These are phyloP conservation scores for Andrena bucephala DNA, from an alignment of 2,888 invertebrate genomes.

Conservation along the genomic window DNA sequence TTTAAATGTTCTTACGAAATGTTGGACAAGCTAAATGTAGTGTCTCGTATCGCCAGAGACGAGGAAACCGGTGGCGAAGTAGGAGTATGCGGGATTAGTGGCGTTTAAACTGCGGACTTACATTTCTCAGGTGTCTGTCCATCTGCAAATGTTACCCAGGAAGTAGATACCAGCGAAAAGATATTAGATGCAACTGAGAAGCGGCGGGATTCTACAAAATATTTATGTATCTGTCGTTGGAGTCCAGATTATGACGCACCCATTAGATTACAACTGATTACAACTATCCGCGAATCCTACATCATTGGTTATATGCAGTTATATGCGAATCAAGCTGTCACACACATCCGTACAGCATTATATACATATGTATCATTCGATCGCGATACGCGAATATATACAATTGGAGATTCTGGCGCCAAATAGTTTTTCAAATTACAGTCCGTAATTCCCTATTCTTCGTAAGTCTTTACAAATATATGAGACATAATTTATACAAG, in stretches of 20 bases:
- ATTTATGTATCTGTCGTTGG: slow-evolving; percentile 10
- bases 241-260: slow-evolving; percentile 22
- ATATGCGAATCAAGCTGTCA: not conserved
- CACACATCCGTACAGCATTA: not conserved
- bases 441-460: too few species aligned
- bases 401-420: too few species aligned
- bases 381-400: too few species aligned
- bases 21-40: slow-evolving; percentile 25
- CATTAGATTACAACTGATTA: slow-evolving; percentile 3
- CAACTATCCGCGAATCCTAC: slow-evolving; percentile 7
- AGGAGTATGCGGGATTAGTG: not conserved
- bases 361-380: too few species aligned
- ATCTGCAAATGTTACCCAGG: slow-evolving; percentile 27
- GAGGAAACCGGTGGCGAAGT: not conserved
- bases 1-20: slow-evolving; percentile 64
- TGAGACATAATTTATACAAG: too few species aligned
- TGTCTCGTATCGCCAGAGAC: slow-evolving; percentile 19
- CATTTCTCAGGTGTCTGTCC: slow-evolving; percentile 12
- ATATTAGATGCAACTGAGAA: not conserved
- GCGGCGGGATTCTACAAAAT: not conserved
- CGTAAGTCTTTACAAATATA: too few species aligned
- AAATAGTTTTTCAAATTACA: too few species aligned
- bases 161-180: not conserved
- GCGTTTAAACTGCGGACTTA: slow-evolving; percentile 24
- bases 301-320: slow-evolving; percentile 14